Evolutionary conservation across 2,797 vertebrate genomes (phyloP).

Genomic region (Cossypha niveicapilla): DNA sequence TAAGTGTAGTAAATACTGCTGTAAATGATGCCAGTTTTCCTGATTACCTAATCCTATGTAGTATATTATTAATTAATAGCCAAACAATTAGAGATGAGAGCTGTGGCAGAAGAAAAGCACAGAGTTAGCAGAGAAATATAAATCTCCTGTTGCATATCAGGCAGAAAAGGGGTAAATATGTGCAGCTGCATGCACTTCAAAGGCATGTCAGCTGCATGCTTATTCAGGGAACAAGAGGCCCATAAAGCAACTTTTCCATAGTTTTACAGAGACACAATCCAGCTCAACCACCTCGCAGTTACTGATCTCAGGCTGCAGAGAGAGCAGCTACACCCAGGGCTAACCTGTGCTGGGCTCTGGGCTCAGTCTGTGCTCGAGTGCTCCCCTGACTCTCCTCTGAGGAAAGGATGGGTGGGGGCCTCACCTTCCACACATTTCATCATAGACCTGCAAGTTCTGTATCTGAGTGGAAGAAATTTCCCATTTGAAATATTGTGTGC

Average conservation of each 20-base stretch:
- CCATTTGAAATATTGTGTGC: background rate
- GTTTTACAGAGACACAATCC: background rate
- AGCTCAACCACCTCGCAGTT: background rate
- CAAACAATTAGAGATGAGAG: conserved; percentile 26
- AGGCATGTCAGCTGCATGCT: background rate
- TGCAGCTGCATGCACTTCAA: conserved; percentile 36
- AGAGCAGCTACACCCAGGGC: background rate
- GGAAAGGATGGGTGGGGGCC: background rate
- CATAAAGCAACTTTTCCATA: background rate
- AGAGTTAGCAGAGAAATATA: conserved; percentile 23
- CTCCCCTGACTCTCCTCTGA: background rate
- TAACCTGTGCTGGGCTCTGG: background rate
- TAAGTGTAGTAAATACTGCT: conserved; percentile 39
- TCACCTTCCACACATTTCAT: fast-evolving
- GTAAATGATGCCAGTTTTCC: conserved; percentile 30
- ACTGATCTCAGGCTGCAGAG: background rate
- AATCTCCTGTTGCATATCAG: conserved; percentile 1
- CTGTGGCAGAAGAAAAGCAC: background rate
- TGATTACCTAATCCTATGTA: conserved; percentile 57
- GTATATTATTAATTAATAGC: conserved; percentile 48
- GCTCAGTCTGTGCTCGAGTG: fast-evolving
- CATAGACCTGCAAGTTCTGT: background rate
- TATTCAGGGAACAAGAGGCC: background rate
- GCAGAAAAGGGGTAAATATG: conserved; percentile 27
- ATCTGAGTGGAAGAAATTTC: background rate